Evolutionary conservation across 2,888 invertebrate genomes (phyloP), one percentile per base, ranked within the genome.

Genomic region (Drosophila macrospina): DNA sequence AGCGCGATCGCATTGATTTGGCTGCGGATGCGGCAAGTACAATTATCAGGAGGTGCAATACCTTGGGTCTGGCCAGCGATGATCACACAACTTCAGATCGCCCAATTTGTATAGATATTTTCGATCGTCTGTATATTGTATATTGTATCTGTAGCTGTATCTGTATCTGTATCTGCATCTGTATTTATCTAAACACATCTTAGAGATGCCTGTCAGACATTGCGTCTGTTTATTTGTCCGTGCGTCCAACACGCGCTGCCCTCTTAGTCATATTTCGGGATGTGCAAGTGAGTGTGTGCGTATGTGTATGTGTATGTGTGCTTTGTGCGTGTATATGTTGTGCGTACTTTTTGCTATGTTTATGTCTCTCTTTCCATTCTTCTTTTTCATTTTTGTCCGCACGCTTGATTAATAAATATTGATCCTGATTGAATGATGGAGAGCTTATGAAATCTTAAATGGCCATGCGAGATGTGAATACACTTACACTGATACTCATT

Each of bases 401-500:
- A 45, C 65, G 56, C 66, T 89, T 87, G 82, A 87, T 87, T 89
- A 86, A 87, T 78, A 81, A 85, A 85, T 84, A 85, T 87, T 84
- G 88, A 89, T 89, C 84, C 88, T 89, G 89, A 89, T 84, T 84
- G 89, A 89, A 84, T 84, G 83, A 84, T 88, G 87, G 85, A 84
- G 86, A 80, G 89, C 89, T 85, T 80, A 85, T 79, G 69, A 81
- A 72, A 67, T 67, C 74, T 65, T 44, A 71, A 72, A 59, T 75
- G 74, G 41, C 51, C 62, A 60, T 51, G 59, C 59, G 30, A 52
- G 13, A 11, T 34, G 50, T 26, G 41, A 41, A 47, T 36, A 10
- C 47, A 30, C 36, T 26, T 26, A 26, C 10, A 41, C 24, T 15
- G 26, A 36, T 34, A 32, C 32, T 59, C 42, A 51, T 15, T 15